phyloP scores from a whole-genome alignment of 2,113 vertebrate genomes.

The Thalassarche chlororhynchos region DNA sequence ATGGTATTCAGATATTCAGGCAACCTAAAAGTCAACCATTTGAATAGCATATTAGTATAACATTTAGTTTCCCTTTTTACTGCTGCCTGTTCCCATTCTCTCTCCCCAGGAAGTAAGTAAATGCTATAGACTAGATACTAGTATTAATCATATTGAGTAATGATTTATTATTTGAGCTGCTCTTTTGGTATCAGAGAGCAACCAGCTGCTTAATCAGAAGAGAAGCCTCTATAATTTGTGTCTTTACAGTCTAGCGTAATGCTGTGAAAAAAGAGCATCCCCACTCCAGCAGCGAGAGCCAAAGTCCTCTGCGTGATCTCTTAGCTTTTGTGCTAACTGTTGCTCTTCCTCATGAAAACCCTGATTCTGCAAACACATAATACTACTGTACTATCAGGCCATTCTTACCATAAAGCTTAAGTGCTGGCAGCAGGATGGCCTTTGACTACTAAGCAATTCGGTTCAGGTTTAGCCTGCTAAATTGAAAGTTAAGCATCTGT shows the following conservation, averaged over 20 bases:
- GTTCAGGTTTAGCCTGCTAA: background rate
- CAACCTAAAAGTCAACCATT: background rate
- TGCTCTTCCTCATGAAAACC: background rate
- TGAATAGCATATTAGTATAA: background rate
- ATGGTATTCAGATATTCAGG: constrained; percentile 24
- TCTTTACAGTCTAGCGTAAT: background rate
- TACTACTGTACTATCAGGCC: background rate
- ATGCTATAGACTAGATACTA: background rate
- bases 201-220: background rate
- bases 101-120: background rate
- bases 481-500: background rate
- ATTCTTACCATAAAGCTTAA: background rate
- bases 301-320: background rate
- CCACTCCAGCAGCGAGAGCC: background rate
- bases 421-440: background rate
- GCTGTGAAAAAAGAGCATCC: background rate
- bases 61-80: background rate
- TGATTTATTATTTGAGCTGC: background rate
- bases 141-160: background rate
- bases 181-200: background rate
- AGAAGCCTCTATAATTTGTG: background rate
- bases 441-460: background rate
- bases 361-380: background rate
- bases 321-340: background rate
- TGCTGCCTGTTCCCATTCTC: background rate